Evolutionary conservation across 2,113 vertebrate genomes (phyloP).

Genomic region (Sylvicapra grimmia): DNA sequence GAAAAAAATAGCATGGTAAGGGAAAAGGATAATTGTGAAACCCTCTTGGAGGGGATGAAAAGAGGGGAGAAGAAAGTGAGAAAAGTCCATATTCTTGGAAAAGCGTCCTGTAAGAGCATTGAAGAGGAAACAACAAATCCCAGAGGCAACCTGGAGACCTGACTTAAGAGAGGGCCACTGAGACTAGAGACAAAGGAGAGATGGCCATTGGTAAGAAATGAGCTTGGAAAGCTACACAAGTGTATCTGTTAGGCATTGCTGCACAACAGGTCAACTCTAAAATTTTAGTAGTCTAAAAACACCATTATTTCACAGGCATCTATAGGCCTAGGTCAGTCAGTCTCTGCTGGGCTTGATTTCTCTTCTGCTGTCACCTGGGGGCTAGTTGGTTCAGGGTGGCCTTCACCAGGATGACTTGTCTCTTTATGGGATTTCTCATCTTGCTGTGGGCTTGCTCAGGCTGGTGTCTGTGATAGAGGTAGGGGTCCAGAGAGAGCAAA

Average conservation of each 20-base stretch:
- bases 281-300: neutral
- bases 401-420: neutral
- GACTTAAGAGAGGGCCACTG: neutral
- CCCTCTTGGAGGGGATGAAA: neutral
- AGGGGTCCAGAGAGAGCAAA: neutral
- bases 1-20: neutral
- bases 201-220: neutral
- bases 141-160: neutral
- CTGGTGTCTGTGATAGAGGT: neutral
- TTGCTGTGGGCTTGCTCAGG: neutral
- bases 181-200: neutral
- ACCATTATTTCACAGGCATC: neutral
- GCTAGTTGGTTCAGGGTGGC: neutral
- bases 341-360: neutral
- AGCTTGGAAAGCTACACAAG: neutral
- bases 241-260: neutral
- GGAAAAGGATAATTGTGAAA: neutral
- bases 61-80: neutral
- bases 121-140: neutral
- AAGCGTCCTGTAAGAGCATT: neutral
- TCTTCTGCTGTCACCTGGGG: neutral
- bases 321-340: rapidly evolving
- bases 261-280: neutral
- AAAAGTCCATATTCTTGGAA: neutral
- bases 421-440: neutral